Conservation (phyloP, 2,113 vertebrate species). For the Neodon shergylaensis region DNA sequence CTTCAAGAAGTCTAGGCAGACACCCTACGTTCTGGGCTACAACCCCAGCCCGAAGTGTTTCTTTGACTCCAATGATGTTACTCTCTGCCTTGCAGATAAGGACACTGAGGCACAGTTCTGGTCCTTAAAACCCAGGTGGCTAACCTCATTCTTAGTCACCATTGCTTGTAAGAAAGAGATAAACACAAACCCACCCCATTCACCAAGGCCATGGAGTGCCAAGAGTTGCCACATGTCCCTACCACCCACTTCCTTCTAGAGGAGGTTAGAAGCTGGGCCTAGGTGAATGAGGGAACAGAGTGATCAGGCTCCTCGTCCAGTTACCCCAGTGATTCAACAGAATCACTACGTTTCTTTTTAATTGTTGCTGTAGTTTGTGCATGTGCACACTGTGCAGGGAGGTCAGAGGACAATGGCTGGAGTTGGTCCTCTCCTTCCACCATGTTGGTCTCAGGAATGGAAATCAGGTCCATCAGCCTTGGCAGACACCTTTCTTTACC, state of each 20-base stretch:
- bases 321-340: no score
- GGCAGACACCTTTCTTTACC: not conserved
- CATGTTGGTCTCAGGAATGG: not conserved
- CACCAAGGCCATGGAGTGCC: not conserved
- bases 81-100: not conserved
- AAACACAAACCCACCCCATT: not conserved
- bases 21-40: not conserved
- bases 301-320: no score
- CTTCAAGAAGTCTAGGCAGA: not conserved
- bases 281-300: not conserved
- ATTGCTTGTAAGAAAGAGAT: not conserved
- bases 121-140: not conserved
- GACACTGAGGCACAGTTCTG: slow-evolving; percentile 16
- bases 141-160: not conserved
- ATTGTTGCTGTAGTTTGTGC: not conserved
- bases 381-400: not conserved
- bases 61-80: not conserved
- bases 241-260: not conserved
- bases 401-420: no score
- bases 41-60: not conserved
- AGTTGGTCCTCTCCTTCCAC: not conserved
- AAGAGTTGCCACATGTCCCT: accelerated
- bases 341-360: not conserved
- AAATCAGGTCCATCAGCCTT: not conserved
- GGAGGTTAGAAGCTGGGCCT: not conserved